A percentile compares a stretch with the other conserved stretches of the same genome.
These are phyloP conservation scores for Smittia aterrima DNA, from an alignment of 2,888 invertebrate species.

Conservation along the genomic window DNA sequence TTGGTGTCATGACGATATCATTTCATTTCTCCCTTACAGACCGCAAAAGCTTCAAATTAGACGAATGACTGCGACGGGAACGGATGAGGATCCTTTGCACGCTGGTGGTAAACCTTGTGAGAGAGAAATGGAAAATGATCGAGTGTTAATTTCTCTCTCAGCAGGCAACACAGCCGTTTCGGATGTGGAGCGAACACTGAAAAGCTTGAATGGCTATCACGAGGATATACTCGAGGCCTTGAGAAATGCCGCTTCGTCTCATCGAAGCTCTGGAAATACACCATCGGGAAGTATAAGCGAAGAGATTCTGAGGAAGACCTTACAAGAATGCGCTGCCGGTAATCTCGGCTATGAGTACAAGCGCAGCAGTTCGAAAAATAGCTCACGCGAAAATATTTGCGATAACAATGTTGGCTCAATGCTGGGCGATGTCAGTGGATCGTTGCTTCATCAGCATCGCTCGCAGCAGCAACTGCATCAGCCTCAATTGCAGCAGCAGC, in stretches of 20 bases:
- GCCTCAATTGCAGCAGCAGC: slow-evolving; percentile 49
- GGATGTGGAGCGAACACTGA: slow-evolving; percentile 82
- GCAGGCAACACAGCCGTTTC: slow-evolving; percentile 62
- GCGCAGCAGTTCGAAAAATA: slow-evolving; percentile 57
- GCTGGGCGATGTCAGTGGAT: slow-evolving; percentile 51
- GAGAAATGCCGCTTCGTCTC: slow-evolving; percentile 72
- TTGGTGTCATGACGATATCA: not conserved
- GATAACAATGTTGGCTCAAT: slow-evolving; percentile 63
- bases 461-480: slow-evolving; percentile 41
- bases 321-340: slow-evolving; percentile 61
- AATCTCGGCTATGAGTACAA: slow-evolving; percentile 59
- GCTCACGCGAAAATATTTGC: slow-evolving; percentile 73
- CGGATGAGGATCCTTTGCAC: slow-evolving; percentile 74
- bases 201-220: slow-evolving; percentile 87
- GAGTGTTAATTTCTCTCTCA: slow-evolving; percentile 51
- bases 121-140: slow-evolving; percentile 46
- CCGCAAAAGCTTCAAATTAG: slow-evolving; percentile 81
- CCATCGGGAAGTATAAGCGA: slow-evolving; percentile 67
- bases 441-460: slow-evolving; percentile 52
- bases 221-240: slow-evolving; percentile 89
- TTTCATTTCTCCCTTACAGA: slow-evolving; percentile 55
- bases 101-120: slow-evolving; percentile 59
- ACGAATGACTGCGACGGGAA: slow-evolving; percentile 67
- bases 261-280: slow-evolving; percentile 63
- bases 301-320: slow-evolving; percentile 66